Conservation (phyloP, 2,113 vertebrate genomes). For the Papio anubis region DNA sequence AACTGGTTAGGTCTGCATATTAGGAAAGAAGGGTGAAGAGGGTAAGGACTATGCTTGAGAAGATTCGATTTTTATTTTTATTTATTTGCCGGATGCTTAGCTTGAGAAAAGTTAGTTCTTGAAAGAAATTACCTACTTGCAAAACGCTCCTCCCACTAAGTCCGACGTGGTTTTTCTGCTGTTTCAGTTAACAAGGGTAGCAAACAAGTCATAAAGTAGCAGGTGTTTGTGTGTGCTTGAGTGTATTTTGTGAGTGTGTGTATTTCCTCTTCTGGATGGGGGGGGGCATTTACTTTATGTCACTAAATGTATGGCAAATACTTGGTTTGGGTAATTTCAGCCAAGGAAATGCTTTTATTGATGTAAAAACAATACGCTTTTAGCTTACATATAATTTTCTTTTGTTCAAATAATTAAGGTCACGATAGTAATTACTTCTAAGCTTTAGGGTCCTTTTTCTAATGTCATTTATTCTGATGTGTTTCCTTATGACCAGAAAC, state of each 20-base stretch:
- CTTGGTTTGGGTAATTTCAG: constrained; percentile 49
- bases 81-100: not conserved
- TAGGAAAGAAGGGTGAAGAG: constrained; percentile 4
- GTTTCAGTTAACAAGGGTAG: constrained; percentile 51
- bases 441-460: not conserved
- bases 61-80: not conserved
- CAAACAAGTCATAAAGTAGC: constrained; percentile 21
- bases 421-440: not conserved
- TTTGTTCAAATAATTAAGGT: constrained; percentile 37
- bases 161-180: constrained; percentile 47
- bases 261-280: constrained; percentile 18
- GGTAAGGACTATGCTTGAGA: constrained; percentile 33
- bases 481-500: not conserved
- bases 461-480: not conserved
- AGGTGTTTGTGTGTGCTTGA: not conserved
- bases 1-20: constrained; percentile 19
- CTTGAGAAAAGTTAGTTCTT: constrained; percentile 60
- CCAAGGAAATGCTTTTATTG: not conserved
- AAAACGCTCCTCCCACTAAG: not conserved
- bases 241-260: not conserved
- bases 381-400: constrained; percentile 8
- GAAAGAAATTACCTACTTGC: constrained; percentile 54
- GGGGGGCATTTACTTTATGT: not conserved
- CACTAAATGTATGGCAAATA: not conserved
- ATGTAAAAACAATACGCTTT: constrained; percentile 24